These are phyloP conservation scores for Microtus ochrogaster DNA, from an alignment of 2,113 vertebrate species.

Conservation along the genomic window DNA sequence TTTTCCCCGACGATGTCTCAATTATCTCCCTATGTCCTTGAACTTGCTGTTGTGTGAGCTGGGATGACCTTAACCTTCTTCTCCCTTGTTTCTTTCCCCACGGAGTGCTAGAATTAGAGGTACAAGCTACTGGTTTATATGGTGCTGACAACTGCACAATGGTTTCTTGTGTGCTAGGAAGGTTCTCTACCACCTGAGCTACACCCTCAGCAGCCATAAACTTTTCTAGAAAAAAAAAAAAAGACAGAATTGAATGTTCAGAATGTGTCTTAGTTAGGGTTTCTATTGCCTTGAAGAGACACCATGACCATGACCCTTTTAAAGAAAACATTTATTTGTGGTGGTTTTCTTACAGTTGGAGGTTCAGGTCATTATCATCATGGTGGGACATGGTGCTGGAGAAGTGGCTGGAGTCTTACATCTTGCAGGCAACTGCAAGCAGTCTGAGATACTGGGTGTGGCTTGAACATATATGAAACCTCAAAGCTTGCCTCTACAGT, in stretches of 20 bases:
- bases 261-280: conserved; percentile 67
- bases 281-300: not conserved
- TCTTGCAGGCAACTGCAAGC: not conserved
- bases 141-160: not conserved
- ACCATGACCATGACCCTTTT: not conserved
- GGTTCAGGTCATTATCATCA: not conserved
- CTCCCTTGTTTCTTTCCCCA: not conserved
- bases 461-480: not conserved
- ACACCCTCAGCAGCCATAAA: conserved; percentile 59
- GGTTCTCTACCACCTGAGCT: not conserved
- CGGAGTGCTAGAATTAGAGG: not conserved
- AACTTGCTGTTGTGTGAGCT: not conserved
- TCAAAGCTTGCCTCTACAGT: not conserved
- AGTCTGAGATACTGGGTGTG: not conserved
- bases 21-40: not conserved
- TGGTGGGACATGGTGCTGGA: not conserved
- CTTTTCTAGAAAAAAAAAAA: conserved; percentile 60
- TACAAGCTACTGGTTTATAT: not conserved
- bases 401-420: not conserved
- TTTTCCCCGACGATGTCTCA: not conserved
- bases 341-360: not conserved
- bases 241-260: conserved; percentile 84
- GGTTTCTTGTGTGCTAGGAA: not conserved
- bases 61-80: not conserved
- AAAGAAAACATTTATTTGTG: not conserved